Evolutionary conservation across 2,888 invertebrate genomes (phyloP).

Genomic region (Neria commutata): DNA sequence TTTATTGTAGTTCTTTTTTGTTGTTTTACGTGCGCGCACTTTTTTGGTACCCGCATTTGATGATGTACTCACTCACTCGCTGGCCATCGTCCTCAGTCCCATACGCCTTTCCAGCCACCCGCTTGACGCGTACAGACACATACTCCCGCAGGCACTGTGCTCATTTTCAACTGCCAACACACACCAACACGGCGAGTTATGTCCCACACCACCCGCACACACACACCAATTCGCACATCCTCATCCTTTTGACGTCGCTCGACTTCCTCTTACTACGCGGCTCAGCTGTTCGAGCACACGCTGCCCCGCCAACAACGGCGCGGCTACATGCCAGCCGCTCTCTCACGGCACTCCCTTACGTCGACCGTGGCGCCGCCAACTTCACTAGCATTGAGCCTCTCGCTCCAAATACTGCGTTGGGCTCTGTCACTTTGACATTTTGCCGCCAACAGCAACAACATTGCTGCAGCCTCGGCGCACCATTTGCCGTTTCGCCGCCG

Average conservation of each 20-base stretch:
- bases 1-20: too few relatives aligned
- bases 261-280: constrained; percentile 44
- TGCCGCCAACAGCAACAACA: too few relatives aligned
- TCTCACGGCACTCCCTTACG: constrained; percentile 28
- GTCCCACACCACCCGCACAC: not conserved
- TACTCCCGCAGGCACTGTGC: not conserved
- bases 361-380: constrained; percentile 38
- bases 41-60: not conserved
- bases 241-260: constrained; percentile 6
- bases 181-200: not conserved
- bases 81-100: constrained; percentile 29
- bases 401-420: constrained; percentile 7
- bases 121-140: constrained; percentile 5
- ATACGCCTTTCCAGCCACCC: not conserved
- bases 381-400: constrained; percentile 20
- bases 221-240: not conserved
- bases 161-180: not conserved
- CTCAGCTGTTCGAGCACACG: constrained; percentile 53
- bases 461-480: too few relatives aligned
- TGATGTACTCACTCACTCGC: constrained; percentile 19
- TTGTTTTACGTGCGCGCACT: too few relatives aligned
- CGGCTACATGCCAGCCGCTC: constrained; percentile 15
- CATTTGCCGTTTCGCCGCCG: too few relatives aligned
- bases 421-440: constrained; percentile 41
- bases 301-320: constrained; percentile 24